Base-by-base conservation (phyloP, 2,888 invertebrate genomes). In the Lasioglossum calceatum region DNA sequence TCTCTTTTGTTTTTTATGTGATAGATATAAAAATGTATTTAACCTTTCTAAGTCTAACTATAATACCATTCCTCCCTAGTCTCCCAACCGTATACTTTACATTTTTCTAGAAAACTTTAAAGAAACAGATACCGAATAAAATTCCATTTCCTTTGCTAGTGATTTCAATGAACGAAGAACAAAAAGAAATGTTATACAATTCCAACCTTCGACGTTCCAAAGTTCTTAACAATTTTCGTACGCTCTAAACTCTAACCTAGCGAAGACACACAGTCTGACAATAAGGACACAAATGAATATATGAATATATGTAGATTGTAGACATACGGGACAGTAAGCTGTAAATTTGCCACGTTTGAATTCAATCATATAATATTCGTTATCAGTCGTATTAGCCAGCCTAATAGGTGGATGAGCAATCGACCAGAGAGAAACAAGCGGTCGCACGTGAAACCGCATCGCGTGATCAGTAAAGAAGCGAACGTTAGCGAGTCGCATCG, bases 351-450 rank as follows among this genome's bases (percentile, higher is more conserved):
- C 58, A 8, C 12, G 58, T n/a, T n/a, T n/a, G 16, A 16, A 64
- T 19, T 32, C 54, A 19, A 75, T 71, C 54, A 7, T 67, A 36
- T 84, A 47, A 61, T 80, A 88, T 88, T 87, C 88, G 88, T 90
- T 90, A 90, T 87, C 89, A 90, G 89, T 89, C 88, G 88, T 86
- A 84, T 85, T 79, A 79, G 79, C 12, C 16, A 0, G 27, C 27
- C 27, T 44, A 44, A 44, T 72, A 44, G 72, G 44, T 27, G 72
- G 27, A 44, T 27, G 14, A 16, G 27, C 42, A 44, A 44, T 72
- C 72, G 32, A 2, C 3, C 16, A 12, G 27, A 44, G 0, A 2
- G 44, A 44, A 8, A 67, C 36, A 39, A 67, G 67, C 67, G 67
- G 67, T 67, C 23, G 23, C 67, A 19, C 67, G 67, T 67, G 8